Conservation (phyloP, 1,140 invertebrate genomes). For the Holcopasites calliopsidis region DNA sequence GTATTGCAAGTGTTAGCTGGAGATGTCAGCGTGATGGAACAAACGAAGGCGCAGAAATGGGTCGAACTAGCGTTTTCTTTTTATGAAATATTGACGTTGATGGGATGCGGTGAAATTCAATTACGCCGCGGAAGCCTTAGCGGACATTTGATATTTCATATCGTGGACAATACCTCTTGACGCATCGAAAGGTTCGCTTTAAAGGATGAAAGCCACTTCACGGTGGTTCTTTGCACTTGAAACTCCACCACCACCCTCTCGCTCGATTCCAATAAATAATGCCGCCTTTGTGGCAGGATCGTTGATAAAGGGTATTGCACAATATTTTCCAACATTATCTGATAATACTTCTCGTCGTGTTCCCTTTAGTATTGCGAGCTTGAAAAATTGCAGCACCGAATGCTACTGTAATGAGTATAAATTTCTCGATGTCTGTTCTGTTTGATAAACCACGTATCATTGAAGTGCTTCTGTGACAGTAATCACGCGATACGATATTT, state of each 20-base stretch:
- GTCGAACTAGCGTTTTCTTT: conserved; percentile 39
- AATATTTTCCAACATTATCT: background rate
- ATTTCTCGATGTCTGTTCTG: too few relatives aligned
- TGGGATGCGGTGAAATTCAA: conserved; percentile 33
- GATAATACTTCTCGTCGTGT: background rate
- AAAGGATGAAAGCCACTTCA: background rate
- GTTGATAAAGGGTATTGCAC: background rate
- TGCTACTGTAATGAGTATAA: background rate
- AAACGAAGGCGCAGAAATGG: conserved; percentile 21
- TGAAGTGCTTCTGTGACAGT: too few relatives aligned
- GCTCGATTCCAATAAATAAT: conserved; percentile 8
- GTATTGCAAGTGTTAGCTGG: conserved; percentile 9
- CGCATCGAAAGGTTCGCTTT: background rate
- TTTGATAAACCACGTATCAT: too few relatives aligned
- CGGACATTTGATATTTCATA: conserved; percentile 26
- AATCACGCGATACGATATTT: too few relatives aligned
- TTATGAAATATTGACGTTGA: conserved; percentile 45
- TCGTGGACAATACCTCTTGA: background rate
- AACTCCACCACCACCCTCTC: background rate
- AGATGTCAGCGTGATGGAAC: conserved; percentile 9
- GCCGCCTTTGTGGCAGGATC: background rate
- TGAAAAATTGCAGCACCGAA: background rate
- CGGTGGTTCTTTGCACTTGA: background rate
- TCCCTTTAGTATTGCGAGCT: background rate
- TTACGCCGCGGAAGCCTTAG: conserved; percentile 22